These are phyloP conservation scores for Megaceryle alcyon DNA, from an alignment of 2,797 vertebrate species.

Conservation along the genomic window DNA sequence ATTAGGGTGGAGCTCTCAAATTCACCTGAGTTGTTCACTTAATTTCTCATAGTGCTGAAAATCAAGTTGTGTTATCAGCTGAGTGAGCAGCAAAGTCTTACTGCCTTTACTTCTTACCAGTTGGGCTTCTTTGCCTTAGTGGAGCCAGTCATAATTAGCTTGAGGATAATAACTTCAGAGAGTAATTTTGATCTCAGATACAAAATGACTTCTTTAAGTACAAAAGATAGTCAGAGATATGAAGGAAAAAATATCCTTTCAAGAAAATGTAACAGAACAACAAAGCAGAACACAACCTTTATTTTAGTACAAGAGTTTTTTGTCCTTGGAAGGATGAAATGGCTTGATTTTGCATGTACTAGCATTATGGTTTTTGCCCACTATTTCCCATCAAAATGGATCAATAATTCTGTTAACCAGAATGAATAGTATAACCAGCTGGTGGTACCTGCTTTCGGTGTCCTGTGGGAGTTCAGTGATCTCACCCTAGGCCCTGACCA, in stretches of 20 bases:
- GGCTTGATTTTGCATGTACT: not conserved
- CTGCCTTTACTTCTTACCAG: not conserved
- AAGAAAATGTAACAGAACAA: not conserved
- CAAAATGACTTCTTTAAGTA: not conserved
- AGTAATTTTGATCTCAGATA: not conserved
- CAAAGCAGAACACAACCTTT: not conserved
- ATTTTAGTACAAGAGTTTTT: not conserved
- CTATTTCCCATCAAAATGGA: not conserved
- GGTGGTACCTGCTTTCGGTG: not conserved
- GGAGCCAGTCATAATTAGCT: not conserved
- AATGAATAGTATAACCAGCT: not conserved
- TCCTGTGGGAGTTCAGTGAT: not conserved
- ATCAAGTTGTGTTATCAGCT: not conserved
- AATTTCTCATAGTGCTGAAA: not conserved
- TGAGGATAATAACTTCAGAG: not conserved
- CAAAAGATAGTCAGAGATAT: not conserved
- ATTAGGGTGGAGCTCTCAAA: not conserved
- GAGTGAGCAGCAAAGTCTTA: not conserved
- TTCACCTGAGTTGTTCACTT: not conserved
- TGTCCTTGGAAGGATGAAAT: not conserved
- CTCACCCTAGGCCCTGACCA: not conserved
- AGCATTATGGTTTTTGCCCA: not conserved
- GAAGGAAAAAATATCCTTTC: not conserved
- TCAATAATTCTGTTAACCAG: not conserved
- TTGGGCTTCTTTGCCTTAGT: not conserved